A percentile compares a stretch with the other conserved stretches of the same genome.
Evolutionary conservation across 2,113 vertebrate genomes (phyloP).

Genomic region (Cairina moschata): DNA sequence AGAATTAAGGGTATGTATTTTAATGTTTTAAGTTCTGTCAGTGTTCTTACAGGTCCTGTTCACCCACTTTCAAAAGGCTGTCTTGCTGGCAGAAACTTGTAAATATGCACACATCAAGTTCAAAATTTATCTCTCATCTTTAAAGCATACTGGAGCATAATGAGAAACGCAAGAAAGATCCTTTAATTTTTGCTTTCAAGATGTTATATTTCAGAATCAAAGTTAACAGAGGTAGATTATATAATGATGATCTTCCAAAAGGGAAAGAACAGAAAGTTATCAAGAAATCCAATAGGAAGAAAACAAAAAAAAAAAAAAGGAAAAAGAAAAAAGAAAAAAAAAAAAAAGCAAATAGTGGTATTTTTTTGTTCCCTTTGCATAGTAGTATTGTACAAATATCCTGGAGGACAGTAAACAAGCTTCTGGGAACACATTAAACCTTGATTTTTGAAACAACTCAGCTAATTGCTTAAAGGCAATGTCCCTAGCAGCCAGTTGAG

Average conservation of each 20-base stretch:
- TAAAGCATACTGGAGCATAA: neutral
- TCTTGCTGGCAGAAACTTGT: neutral
- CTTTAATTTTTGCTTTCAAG: neutral
- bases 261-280: neutral
- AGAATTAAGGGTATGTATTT: neutral
- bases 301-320: neutral
- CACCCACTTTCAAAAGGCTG: neutral
- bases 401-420: neutral
- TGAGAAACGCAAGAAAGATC: neutral
- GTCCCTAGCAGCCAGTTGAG: neutral
- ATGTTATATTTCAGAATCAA: neutral
- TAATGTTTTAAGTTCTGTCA: neutral
- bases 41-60: neutral
- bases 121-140: neutral
- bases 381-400: neutral
- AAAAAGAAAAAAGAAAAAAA: neutral
- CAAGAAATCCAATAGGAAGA: neutral
- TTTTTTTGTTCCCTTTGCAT: neutral
- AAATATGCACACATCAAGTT: neutral
- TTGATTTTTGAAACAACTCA: neutral
- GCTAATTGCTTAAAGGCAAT: neutral
- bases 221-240: neutral
- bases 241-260: neutral
- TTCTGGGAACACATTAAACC: neutral
- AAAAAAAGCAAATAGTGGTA: neutral